phyloP scores from a whole-genome alignment of 2,888 invertebrate species.

The Ormyrus rosae region DNA sequence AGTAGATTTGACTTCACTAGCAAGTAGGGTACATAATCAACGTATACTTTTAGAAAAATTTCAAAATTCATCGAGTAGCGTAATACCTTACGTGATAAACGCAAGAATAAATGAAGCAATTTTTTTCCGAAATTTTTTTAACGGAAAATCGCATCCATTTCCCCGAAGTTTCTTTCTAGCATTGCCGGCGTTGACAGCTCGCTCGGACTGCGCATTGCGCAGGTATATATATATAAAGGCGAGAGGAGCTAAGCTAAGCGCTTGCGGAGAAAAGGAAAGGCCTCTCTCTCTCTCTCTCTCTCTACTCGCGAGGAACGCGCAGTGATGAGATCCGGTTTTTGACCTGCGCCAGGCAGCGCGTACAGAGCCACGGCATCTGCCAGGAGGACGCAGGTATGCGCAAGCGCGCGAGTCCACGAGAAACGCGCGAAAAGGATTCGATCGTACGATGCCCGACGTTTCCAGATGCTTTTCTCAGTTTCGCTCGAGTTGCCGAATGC shows the following conservation, averaged over 20 bases:
- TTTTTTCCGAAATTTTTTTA: too few relatives aligned
- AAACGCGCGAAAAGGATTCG: not conserved
- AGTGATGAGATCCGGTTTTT: constrained; percentile 64
- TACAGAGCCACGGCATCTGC: constrained; percentile 31
- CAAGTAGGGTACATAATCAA: too few relatives aligned
- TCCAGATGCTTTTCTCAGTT: too few relatives aligned
- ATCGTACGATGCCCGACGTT: not conserved
- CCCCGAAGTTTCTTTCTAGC: too few relatives aligned
- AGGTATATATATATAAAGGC: not conserved
- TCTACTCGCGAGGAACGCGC: not conserved
- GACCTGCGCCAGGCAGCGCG: constrained; percentile 56
- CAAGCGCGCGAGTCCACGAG: not conserved
- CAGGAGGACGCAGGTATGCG: constrained; percentile 31
- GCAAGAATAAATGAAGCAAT: too few relatives aligned
- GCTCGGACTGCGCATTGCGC: not conserved
- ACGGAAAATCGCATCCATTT: too few relatives aligned
- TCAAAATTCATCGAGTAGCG: too few relatives aligned
- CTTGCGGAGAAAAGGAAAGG: constrained; percentile 38
- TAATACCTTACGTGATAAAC: too few relatives aligned
- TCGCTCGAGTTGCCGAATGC: too few relatives aligned
- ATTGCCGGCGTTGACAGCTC: constrained; percentile 32
- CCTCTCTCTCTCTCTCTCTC: not conserved
- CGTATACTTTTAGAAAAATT: too few relatives aligned
- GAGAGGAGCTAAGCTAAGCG: not conserved
- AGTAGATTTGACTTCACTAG: not conserved